These are phyloP conservation scores for Macrotis lagotis DNA, from an alignment of 2,113 vertebrate species.

Conservation along the genomic window DNA sequence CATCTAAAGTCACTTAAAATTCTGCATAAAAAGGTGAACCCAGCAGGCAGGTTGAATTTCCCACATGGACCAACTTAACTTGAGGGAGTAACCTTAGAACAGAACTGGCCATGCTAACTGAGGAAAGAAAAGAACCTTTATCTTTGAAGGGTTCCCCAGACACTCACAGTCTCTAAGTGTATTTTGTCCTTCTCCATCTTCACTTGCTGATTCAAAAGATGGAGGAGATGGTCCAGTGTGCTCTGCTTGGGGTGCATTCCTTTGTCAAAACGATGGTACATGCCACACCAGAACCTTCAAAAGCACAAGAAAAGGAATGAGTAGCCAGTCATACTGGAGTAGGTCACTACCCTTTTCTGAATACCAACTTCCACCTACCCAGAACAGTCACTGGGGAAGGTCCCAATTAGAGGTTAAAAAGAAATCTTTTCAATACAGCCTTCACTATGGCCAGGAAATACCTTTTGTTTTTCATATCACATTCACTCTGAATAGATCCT, in stretches of 20 bases:
- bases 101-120: neutral
- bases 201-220: conserved; percentile 76
- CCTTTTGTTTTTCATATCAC: neutral
- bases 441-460: neutral
- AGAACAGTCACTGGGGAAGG: neutral
- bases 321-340: neutral
- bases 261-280: conserved; percentile 89
- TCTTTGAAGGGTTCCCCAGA: neutral
- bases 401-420: neutral
- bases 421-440: neutral
- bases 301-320: neutral
- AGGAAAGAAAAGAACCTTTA: conserved; percentile 15
- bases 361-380: neutral
- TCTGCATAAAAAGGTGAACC: neutral
- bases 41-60: conserved; percentile 10
- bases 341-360: neutral
- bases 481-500: neutral
- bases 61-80: conserved; percentile 32
- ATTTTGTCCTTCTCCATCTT: conserved; percentile 78
- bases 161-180: conserved; percentile 84
- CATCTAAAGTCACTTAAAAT: neutral
- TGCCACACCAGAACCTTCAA: conserved; percentile 88
- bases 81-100: neutral
- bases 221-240: conserved; percentile 83
- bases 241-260: conserved; percentile 88